A percentile compares a stretch with the other conserved stretches of the same genome.
phyloP scores from a whole-genome alignment of 2,797 vertebrate genomes.

The Amblyraja radiata region DNA sequence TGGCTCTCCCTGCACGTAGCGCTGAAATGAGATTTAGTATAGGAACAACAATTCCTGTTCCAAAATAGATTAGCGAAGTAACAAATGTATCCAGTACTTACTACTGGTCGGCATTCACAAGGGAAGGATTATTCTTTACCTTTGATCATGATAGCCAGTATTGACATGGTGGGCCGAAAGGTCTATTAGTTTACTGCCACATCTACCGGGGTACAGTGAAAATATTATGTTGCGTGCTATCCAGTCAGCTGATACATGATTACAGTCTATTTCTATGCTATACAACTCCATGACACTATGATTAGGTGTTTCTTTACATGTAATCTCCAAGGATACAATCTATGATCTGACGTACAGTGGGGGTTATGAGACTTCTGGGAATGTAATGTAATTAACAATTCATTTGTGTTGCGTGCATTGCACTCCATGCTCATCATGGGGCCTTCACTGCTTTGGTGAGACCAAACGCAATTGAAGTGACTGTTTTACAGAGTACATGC shows the following conservation, averaged over 20 bases:
- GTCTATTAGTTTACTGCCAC: too few species aligned
- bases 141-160: too few species aligned
- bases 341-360: neutral
- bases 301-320: neutral
- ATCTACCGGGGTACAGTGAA: too few species aligned
- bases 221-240: too few species aligned
- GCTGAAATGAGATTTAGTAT: neutral
- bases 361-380: neutral
- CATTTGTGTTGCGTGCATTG: neutral
- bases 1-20: neutral
- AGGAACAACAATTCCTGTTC: neutral
- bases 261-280: too few species aligned
- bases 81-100: neutral
- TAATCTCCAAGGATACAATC: neutral
- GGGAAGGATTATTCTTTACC: neutral
- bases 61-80: neutral
- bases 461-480: too few species aligned
- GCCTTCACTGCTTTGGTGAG: too few species aligned
- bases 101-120: neutral
- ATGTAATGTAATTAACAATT: neutral
- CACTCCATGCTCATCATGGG: too few species aligned
- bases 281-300: neutral
- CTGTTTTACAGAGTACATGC: too few species aligned
- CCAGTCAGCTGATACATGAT: too few species aligned
- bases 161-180: too few species aligned